phyloP scores from a whole-genome alignment of 2,113 vertebrate species.

The Talpa occidentalis region DNA sequence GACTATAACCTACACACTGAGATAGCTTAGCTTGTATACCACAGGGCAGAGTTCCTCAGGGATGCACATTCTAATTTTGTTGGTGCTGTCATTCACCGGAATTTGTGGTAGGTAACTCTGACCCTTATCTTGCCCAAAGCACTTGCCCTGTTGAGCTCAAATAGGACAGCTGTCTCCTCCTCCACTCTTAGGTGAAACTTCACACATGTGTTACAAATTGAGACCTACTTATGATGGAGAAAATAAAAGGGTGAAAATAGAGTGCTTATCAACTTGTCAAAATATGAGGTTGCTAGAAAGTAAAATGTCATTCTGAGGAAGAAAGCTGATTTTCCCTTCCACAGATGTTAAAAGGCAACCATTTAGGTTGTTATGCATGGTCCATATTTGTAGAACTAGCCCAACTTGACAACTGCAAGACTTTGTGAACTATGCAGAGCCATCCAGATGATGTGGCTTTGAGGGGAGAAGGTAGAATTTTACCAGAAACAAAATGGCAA shows the following conservation, averaged over 20 bases:
- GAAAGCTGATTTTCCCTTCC: slow-evolving; percentile 57
- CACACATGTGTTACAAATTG: neutral
- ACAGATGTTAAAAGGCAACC: slow-evolving; percentile 47
- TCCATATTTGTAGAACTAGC: neutral
- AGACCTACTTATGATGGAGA: slow-evolving; percentile 44
- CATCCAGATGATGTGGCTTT: neutral
- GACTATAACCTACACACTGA: neutral
- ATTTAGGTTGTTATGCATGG: neutral
- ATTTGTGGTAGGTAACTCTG: neutral
- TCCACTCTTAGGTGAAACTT: neutral
- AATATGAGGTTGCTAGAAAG: slow-evolving; percentile 31
- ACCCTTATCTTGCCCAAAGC: neutral
- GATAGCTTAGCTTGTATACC: neutral
- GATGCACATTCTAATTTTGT: neutral
- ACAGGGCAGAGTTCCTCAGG: neutral
- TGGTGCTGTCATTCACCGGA: neutral
- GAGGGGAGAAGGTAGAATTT: neutral
- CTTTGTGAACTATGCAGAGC: neutral
- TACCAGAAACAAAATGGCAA: neutral
- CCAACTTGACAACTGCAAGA: neutral
- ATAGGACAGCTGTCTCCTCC: neutral
- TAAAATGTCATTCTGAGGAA: slow-evolving; percentile 45
- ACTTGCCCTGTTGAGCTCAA: slow-evolving; percentile 44
- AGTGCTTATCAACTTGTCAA: slow-evolving; percentile 61
- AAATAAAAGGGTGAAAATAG: slow-evolving; percentile 58